Evolutionary conservation across 2,113 vertebrate genomes (phyloP).

Genomic region (Psilopsiagon aurifrons): DNA sequence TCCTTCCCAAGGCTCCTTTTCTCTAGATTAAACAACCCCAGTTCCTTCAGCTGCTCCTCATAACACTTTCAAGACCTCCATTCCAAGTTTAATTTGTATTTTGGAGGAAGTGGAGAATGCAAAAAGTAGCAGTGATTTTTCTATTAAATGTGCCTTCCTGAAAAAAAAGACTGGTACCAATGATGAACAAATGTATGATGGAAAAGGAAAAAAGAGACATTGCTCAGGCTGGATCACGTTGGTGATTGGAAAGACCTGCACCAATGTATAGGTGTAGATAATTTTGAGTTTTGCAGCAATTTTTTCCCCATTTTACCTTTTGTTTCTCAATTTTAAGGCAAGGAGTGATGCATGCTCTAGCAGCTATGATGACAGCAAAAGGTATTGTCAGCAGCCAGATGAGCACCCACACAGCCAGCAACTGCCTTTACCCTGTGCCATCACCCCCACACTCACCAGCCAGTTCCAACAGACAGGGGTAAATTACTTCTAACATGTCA

Average conservation of each 20-base stretch:
- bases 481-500: neutral
- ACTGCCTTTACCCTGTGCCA: neutral
- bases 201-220: neutral
- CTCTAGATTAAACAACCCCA: neutral
- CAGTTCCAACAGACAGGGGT: neutral
- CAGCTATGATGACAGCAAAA: conserved; percentile 26
- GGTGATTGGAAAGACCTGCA: neutral
- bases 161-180: neutral
- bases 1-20: neutral
- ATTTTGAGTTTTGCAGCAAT: neutral
- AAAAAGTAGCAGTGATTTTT: neutral
- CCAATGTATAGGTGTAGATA: neutral
- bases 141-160: neutral
- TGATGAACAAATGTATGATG: neutral
- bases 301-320: neutral
- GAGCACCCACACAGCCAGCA: neutral
- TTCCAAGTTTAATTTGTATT: neutral
- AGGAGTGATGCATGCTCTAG: conserved; percentile 15
- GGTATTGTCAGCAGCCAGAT: neutral
- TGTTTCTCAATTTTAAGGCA: neutral
- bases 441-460: neutral
- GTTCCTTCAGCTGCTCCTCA: neutral
- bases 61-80: neutral
- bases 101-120: neutral
- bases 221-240: neutral